Evolutionary conservation across 2,797 vertebrate species (phyloP).

Genomic region (Natrix natrix): DNA sequence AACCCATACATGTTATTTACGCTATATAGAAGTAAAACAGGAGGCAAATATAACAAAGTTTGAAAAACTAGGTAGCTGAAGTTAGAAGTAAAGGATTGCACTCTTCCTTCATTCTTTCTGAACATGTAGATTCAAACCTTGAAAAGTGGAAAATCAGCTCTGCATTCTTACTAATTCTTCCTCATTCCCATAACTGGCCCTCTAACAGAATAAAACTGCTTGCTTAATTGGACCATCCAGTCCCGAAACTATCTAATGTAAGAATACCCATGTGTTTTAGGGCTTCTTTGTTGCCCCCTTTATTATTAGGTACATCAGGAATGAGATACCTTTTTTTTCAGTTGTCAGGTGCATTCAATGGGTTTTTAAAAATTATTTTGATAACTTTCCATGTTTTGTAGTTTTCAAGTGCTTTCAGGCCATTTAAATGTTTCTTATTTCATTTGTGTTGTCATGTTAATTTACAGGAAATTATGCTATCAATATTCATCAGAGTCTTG

Average conservation of each 20-base stretch:
- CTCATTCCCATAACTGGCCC: neutral
- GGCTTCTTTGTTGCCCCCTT: neutral
- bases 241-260: neutral
- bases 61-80: neutral
- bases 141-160: neutral
- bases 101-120: neutral
- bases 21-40: neutral
- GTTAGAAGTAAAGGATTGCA: neutral
- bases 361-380: neutral
- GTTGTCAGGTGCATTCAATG: neutral
- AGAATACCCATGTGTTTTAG: neutral
- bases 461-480: neutral
- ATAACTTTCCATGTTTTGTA: neutral
- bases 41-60: neutral
- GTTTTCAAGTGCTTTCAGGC: neutral
- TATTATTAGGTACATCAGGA: neutral
- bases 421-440: neutral
- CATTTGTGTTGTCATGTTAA: neutral
- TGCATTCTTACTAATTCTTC: neutral
- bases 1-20: neutral
- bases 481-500: neutral
- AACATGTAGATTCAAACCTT: neutral
- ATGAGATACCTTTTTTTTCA: neutral
- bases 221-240: neutral
- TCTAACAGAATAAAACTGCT: neutral